Evolutionary conservation across 2,113 vertebrate genomes (phyloP).

Genomic region (Entomyzon cyanotis): DNA sequence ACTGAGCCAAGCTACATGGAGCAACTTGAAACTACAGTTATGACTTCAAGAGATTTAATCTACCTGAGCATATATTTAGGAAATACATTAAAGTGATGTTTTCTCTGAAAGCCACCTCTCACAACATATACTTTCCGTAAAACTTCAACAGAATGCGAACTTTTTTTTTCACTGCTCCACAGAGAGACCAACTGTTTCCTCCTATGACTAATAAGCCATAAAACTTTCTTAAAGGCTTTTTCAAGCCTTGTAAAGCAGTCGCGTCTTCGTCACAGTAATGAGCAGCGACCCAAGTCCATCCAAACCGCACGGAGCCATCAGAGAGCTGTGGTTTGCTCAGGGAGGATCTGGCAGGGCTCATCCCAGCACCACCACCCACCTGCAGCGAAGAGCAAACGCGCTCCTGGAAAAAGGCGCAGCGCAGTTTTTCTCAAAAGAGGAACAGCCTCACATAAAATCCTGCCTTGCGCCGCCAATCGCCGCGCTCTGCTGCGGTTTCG

Average conservation of each 20-base stretch:
- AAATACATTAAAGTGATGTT: fast-evolving
- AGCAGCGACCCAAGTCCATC: background rate
- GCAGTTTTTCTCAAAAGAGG: background rate
- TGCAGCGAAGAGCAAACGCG: fast-evolving
- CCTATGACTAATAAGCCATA: background rate
- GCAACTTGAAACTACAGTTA: background rate
- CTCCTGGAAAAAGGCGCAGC: background rate
- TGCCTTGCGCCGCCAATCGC: fast-evolving
- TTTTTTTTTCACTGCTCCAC: background rate
- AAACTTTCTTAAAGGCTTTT: background rate
- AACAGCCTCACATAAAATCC: background rate
- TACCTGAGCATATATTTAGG: background rate
- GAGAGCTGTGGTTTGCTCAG: background rate
- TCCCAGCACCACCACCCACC: background rate
- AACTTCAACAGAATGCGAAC: background rate
- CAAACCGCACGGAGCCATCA: background rate
- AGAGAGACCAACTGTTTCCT: background rate
- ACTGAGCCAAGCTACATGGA: fast-evolving
- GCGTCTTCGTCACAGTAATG: background rate
- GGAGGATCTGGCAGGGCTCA: background rate
- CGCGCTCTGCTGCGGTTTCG: fast-evolving
- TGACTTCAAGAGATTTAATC: background rate
- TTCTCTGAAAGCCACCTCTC: background rate
- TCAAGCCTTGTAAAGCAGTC: background rate
- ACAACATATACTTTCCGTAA: fast-evolving